A percentile compares a stretch with the other conserved stretches of the same genome.
Conservation (phyloP, 2,888 invertebrate genomes). For the Meta bourneti region DNA sequence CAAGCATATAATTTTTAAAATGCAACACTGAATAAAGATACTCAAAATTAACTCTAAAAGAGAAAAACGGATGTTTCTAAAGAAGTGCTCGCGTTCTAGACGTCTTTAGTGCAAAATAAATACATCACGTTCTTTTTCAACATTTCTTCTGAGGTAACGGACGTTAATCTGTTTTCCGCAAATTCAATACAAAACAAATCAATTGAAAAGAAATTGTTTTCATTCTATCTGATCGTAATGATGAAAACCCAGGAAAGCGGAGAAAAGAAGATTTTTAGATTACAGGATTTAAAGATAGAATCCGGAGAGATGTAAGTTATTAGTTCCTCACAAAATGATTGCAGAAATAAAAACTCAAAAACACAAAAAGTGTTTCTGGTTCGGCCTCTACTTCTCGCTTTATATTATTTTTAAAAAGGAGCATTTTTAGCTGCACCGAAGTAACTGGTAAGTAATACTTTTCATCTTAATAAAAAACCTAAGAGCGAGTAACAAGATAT, state of each 20-base stretch:
- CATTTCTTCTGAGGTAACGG: too few relatives aligned
- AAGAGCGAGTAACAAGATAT: too few relatives aligned
- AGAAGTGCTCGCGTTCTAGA: too few relatives aligned
- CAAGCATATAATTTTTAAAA: too few relatives aligned
- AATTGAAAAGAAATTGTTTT: conserved; percentile 24
- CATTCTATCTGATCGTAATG: conserved; percentile 17
- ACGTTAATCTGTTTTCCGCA: not conserved
- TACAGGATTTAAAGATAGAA: conserved; percentile 22
- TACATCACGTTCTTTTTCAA: too few relatives aligned
- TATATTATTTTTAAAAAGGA: not conserved
- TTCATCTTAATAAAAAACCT: not conserved
- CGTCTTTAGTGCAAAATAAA: too few relatives aligned
- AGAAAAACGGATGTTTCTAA: too few relatives aligned
- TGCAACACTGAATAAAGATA: too few relatives aligned
- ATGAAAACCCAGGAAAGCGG: not conserved
- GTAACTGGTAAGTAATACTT: not conserved
- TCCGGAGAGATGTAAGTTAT: conserved; percentile 15
- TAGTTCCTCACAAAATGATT: not conserved
- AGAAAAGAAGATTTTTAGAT: conserved; percentile 30
- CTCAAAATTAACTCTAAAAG: too few relatives aligned
- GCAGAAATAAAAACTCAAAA: conserved; percentile 17
- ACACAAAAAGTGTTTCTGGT: not conserved
- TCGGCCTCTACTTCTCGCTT: not conserved
- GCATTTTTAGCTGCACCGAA: not conserved
- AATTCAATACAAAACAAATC: conserved; percentile 31